Evolutionary conservation across 2,888 invertebrate species (phyloP).

Genomic region (Netelia virgata): DNA sequence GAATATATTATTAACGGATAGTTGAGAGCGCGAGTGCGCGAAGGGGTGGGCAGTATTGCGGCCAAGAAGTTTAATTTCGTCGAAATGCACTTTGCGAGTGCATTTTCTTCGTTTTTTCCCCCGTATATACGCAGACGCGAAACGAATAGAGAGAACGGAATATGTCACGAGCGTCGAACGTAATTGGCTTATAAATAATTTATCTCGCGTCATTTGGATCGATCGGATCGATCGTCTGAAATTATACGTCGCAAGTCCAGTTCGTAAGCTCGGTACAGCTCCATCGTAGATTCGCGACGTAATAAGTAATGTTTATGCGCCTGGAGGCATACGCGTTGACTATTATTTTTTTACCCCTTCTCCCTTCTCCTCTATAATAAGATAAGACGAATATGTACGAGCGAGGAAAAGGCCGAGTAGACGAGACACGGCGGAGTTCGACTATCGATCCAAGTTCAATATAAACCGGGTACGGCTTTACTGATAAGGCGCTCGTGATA

Average conservation of each 20-base stretch:
- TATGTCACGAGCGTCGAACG: not conserved
- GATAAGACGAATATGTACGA: not conserved
- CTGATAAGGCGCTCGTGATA: not conserved
- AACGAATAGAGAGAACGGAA: slow-evolving; percentile 16
- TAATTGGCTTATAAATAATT: slow-evolving; percentile 41
- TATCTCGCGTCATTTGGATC: slow-evolving; percentile 32
- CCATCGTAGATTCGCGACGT: slow-evolving; percentile 8
- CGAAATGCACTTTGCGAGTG: not conserved
- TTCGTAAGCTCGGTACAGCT: not conserved
- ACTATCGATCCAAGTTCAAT: slow-evolving; percentile 12
- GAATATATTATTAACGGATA: not conserved
- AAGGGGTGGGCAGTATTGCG: not conserved
- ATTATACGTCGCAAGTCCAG: slow-evolving; percentile 4
- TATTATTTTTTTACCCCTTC: not conserved
- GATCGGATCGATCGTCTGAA: slow-evolving; percentile 17
- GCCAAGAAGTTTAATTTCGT: not conserved
- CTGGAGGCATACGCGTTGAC: not conserved
- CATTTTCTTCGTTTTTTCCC: not conserved
- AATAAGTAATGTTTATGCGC: not conserved
- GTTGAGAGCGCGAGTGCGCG: not conserved
- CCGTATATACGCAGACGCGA: not conserved
- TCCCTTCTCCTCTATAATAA: not conserved
- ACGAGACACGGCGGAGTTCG: not conserved
- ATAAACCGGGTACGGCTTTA: not conserved
- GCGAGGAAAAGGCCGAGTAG: slow-evolving; percentile 2